These are phyloP conservation scores for Trichogramma dendrolimi DNA, from an alignment of 2,888 invertebrate species.

Conservation along the genomic window DNA sequence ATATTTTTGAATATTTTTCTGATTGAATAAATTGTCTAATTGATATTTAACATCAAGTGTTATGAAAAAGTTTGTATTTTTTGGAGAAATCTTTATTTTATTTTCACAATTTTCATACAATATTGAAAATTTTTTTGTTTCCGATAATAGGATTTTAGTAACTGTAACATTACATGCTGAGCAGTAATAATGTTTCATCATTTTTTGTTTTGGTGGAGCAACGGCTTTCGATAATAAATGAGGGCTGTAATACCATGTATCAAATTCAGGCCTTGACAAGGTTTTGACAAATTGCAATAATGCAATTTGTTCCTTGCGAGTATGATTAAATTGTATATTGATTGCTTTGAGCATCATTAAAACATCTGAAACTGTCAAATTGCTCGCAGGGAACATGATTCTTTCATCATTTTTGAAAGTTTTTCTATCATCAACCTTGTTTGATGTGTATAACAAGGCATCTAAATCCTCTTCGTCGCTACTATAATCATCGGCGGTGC, in stretches of 20 bases:
- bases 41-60: slow-evolving; percentile 13
- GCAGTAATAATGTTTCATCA: slow-evolving; percentile 9
- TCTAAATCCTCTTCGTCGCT: too few relatives aligned
- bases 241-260: slow-evolving; percentile 1
- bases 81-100: slow-evolving; percentile 1
- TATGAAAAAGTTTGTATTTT: slow-evolving; percentile 19
- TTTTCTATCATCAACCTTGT: too few relatives aligned
- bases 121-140: neutral
- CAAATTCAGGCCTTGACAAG: slow-evolving; percentile 15
- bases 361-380: slow-evolving; percentile 11
- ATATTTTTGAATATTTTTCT: slow-evolving; percentile 5
- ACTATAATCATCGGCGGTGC: too few relatives aligned
- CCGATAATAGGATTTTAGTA: slow-evolving; percentile 3
- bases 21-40: slow-evolving; percentile 13
- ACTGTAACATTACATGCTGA: slow-evolving; percentile 5
- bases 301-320: slow-evolving; percentile 1
- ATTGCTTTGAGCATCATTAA: slow-evolving; percentile 15
- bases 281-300: slow-evolving; percentile 12
- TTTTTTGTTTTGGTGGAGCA: slow-evolving; percentile 13
- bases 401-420: slow-evolving; percentile 1
- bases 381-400: slow-evolving; percentile 14
- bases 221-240: slow-evolving; percentile 1
- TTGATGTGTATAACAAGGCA: too few relatives aligned
- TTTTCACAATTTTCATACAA: slow-evolving; percentile 7
- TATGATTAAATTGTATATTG: slow-evolving; percentile 5